Base-by-base conservation (phyloP, 2,113 vertebrate species). In the Coreoperca whiteheadi region DNA sequence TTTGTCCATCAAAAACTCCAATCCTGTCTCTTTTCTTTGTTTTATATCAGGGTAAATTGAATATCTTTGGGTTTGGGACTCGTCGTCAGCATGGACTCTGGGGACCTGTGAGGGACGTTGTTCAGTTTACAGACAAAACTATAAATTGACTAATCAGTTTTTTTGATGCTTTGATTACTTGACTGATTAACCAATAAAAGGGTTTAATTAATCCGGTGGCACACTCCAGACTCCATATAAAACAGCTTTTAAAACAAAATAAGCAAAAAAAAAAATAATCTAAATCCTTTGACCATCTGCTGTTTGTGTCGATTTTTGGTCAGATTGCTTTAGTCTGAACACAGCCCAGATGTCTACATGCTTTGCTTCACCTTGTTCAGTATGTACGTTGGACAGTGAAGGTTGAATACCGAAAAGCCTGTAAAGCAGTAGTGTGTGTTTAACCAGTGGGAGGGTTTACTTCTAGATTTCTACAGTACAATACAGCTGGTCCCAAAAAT, bases 401-500 rank as follows among this genome's bases (percentile, higher is more conserved):
- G 41, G 21, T 23, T 39, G 32, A 15, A 41, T 12, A 37, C 34
- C 76, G 79, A 59, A 20, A 68, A 72, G 18, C 7, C 11, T 43
- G 53, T 78, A 25, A 54, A 65, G 74, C 87, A 59, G 53, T 12
- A 50, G 30, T 56, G 57, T 82, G 60, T 51, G 60, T 60, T 61
- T 82, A 0, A 8, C 53, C 39, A 68, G 60, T 16, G 23, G 50
- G 51, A 65, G 14, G 12, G 3, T 84, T 74, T 15, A 51, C n/a
- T 30, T 21, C 25, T 5, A 41, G 32, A 64, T 66, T 73, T 23
- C 53, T 75, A 84, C 86, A 85, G 81, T 74, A 75, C 67, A 34
- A 46, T 30, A 87, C 64, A 74, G 50, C 86, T 92, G 88, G 89
- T 90, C 91, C 89, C 91, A 60, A 63, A 56, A 76, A 37, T 51